phyloP scores from a whole-genome alignment of 2,113 vertebrate species.

The Protobothrops mucrosquamatus region DNA sequence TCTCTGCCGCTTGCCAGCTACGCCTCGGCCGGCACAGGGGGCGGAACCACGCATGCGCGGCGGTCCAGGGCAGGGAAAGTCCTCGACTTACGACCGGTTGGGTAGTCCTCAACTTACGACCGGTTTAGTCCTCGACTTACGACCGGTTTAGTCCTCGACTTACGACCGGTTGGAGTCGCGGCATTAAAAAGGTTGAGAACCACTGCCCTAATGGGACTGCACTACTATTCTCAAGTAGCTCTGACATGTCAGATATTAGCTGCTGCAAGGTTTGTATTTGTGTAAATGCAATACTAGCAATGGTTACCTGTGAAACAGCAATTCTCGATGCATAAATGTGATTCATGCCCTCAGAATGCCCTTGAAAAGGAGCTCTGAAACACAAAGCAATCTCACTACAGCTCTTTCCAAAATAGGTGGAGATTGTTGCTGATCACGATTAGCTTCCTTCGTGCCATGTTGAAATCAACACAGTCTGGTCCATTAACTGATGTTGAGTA shows the following conservation, averaged over 20 bases:
- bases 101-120: too few relatives aligned
- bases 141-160: too few relatives aligned
- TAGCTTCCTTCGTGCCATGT: not conserved
- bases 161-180: too few relatives aligned
- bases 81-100: too few relatives aligned
- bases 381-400: not conserved
- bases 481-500: not conserved
- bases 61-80: too few relatives aligned
- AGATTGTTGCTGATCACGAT: constrained; percentile 20
- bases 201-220: not conserved
- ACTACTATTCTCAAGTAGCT: not conserved
- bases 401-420: constrained; percentile 5
- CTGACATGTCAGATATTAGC: not conserved
- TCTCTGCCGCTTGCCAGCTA: too few relatives aligned
- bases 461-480: not conserved
- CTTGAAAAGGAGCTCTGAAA: constrained; percentile 35
- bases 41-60: too few relatives aligned
- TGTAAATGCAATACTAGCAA: constrained; percentile 23
- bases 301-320: constrained; percentile 19
- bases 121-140: too few relatives aligned
- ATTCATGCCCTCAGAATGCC: constrained; percentile 26
- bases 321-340: constrained; percentile 23
- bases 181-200: too few relatives aligned
- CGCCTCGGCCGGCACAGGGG: too few relatives aligned
- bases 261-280: constrained; percentile 2